Evolutionary conservation across 1,140 invertebrate genomes (phyloP).

Genomic region (Holcopasites calliopsidis): DNA sequence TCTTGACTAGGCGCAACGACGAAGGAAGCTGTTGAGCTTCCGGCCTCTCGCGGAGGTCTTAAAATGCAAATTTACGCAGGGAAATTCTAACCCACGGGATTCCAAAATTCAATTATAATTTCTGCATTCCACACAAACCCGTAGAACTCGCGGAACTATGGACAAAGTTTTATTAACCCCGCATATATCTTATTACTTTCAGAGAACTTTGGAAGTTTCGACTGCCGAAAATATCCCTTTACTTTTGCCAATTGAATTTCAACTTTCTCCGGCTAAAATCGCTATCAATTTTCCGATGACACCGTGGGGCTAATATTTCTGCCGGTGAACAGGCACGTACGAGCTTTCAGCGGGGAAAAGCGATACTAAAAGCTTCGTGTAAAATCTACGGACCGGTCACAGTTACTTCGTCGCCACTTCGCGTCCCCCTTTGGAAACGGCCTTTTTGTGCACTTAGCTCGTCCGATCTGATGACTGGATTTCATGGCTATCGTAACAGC

Average conservation of each 20-base stretch:
- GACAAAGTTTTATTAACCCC: not conserved
- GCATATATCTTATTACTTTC: too few relatives aligned
- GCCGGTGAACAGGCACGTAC: not conserved
- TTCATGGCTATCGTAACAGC: not conserved
- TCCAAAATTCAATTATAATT: constrained; percentile 4
- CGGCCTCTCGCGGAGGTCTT: not conserved
- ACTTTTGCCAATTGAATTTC: not conserved
- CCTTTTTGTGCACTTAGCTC: constrained; percentile 21
- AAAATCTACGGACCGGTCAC: constrained; percentile 2
- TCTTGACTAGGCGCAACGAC: not conserved
- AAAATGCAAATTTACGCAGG: constrained; percentile 7
- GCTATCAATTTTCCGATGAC: constrained; percentile 9
- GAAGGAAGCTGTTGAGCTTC: not conserved
- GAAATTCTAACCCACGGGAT: not conserved
- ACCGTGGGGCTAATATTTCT: not conserved
- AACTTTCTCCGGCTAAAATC: not conserved
- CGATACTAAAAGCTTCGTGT: constrained; percentile 5
- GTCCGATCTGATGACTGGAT: not conserved
- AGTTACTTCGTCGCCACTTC: not conserved
- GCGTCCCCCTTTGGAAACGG: not conserved
- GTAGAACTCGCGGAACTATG: too few relatives aligned
- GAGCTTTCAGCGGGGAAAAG: constrained; percentile 13
- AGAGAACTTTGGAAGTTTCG: too few relatives aligned
- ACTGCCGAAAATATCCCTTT: not conserved
- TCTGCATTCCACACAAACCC: not conserved